A percentile compares a stretch with the other conserved stretches of the same genome.
Conservation (phyloP, 2,113 vertebrate genomes). For the Callopanchax toddi region DNA sequence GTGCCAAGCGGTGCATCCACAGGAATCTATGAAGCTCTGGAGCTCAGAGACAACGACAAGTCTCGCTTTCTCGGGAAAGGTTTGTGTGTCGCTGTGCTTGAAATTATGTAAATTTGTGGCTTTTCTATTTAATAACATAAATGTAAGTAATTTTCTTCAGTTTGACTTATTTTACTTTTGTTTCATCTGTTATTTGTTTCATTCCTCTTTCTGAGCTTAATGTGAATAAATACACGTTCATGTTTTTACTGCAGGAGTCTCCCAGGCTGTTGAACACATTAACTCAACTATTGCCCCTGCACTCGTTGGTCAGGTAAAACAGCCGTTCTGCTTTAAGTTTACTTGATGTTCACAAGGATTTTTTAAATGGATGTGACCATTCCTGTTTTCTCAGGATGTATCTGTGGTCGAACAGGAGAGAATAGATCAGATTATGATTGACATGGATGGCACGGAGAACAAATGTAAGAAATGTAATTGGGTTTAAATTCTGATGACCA, state of each 20-base stretch:
- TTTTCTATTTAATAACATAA: neutral
- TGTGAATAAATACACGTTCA: constrained; percentile 50
- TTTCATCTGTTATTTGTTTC: neutral
- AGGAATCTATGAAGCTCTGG: constrained; percentile 95
- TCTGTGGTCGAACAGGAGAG: constrained; percentile 91
- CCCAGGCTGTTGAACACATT: constrained; percentile 94
- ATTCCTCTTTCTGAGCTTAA: too few relatives aligned
- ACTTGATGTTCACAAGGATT: neutral
- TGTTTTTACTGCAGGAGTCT: constrained; percentile 90
- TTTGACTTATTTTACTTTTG: too few relatives aligned
- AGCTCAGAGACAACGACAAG: constrained; percentile 96
- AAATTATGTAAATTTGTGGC: neutral
- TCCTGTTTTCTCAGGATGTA: constrained; percentile 78
- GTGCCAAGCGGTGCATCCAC: constrained; percentile 97
- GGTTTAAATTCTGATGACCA: neutral
- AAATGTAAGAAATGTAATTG: constrained; percentile 86
- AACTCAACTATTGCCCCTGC: constrained; percentile 93
- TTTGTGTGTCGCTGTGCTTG: constrained; percentile 50
- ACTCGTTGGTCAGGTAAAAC: constrained; percentile 91
- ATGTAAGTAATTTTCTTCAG: too few relatives aligned
- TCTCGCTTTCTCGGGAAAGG: constrained; percentile 94
- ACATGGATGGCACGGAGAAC: constrained; percentile 95
- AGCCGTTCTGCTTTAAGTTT: too few relatives aligned
- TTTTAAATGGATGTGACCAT: neutral
- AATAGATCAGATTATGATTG: constrained; percentile 94